Base-by-base conservation (phyloP, 2,888 invertebrate species). In the Andrena flavipes region DNA sequence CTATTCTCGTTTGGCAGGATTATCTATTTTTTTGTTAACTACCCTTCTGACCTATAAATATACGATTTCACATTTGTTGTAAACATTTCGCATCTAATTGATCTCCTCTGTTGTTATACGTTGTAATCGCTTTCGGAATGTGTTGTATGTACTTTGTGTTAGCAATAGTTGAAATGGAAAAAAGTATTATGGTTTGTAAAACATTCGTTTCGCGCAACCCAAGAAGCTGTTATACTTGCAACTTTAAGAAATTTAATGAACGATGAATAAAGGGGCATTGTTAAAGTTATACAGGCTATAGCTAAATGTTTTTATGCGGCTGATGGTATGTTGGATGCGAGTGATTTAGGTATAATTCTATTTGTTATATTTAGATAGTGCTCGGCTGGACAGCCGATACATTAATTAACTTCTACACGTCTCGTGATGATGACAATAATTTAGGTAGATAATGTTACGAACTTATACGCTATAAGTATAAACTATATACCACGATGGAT, bases 211-310 rank as follows among this genome's bases (percentile, higher is more conserved):
- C 59, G 56, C 67, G 13, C 6, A 63, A 89, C 87, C 79, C 86
- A 77, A 87, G 84, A 77, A 89, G 84, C 78, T 89, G 87, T 89
- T 85, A 84, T 80, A 69, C 60, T 79, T 82, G 78, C 76, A 84
- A 78, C 67, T 64, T 84, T 65, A 65, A 84, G 76, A 75, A 70
- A 86, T 81, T 85, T 84, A 80, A 87, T 10, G 56, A 26, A 84
- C 86, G 85, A 87, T 89, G 86, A 90, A 92, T 91, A 93, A 93
- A 92, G 90, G 91, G 91, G 91, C 92, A 93, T 93, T 93, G 92
- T 92, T 93, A 91, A 92, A 92, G 92, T 92, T 93, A 92, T 77
- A 87, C 82, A 85, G 80, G 89, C 88, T 90, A 84, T 85, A 89
- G 87, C 86, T 87, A 87, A 90, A 90, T 90, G 86, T 91, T 86